Evolutionary conservation across 1,140 invertebrate genomes (phyloP), one percentile per base, ranked within the genome.

Genomic region (Stenopsyche tienmushanensis): DNA sequence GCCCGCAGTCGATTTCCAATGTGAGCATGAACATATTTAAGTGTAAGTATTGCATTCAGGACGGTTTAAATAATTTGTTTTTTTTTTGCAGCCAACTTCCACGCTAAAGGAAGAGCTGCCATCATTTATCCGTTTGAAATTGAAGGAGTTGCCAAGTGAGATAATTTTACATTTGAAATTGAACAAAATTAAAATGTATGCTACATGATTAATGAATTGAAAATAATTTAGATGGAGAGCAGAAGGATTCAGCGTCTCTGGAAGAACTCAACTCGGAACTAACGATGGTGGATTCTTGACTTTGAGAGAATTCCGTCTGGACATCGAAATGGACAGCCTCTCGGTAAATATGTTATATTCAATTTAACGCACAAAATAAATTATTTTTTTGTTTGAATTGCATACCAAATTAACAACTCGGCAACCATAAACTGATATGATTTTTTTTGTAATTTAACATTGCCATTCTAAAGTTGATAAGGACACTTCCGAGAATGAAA

Each of bases 281-380:
- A 64, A 26, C 15, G 7, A 23, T 17, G 41, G 44, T 24, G 52
- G 34, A 15, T 53, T 25, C 25, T 21, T 64, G 17, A 17, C 24
- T 13, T 49, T 64, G 18, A 64, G 18, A 13, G 10, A 45, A 8
- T 45, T 64, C 17, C 25, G 44, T 26, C 26, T 64, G 1, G 44
- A 64, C 17, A 54, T 64, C n/a, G 62, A 64, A 17, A 26, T 52
- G 15, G 52, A 17, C 13, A 29, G 10, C n/a, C 50, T 20, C 8
- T 24, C 20, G 20, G 50, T 53, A 15, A 53, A 20, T 53, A 21
- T 15, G 18, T 15, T 7, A 8, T 7, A n/a, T 49, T 15, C 7
- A 49, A 9, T 49, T 49, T 15, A 9, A n/a, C 7, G n/a, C n/a
- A n/a, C n/a, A n/a, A n/a, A n/a, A n/a, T n/a, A n/a, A n/a, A n/a